Evolutionary conservation across 2,113 vertebrate genomes (phyloP).

Genomic region (Callionymus lyra): DNA sequence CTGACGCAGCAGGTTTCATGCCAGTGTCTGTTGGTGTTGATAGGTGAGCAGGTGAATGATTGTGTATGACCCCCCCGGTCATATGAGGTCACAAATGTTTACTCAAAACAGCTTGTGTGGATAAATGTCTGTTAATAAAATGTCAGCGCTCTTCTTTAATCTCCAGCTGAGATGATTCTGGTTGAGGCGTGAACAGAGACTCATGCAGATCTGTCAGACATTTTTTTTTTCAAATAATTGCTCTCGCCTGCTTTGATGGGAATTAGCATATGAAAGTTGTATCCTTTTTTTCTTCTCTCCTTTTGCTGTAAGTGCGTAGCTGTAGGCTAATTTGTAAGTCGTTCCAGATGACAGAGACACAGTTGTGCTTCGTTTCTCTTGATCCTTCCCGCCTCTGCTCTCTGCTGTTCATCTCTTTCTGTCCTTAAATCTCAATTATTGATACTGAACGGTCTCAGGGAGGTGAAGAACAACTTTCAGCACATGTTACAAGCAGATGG

Average conservation of each 20-base stretch:
- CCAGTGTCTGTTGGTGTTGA: constrained; percentile 25
- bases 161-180: constrained; percentile 1
- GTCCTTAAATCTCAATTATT: constrained; percentile 36
- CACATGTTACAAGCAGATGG: no score
- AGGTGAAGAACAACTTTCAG: constrained; percentile 6
- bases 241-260: constrained; percentile 44
- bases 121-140: no score
- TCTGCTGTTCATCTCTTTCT: constrained; percentile 5
- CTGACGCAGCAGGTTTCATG: constrained; percentile 30
- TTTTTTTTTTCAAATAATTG: constrained; percentile 49
- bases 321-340: constrained; percentile 64
- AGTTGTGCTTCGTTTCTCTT: constrained; percentile 47
- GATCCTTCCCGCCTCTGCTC: constrained; percentile 31
- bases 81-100: no score
- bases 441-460: constrained; percentile 20
- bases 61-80: not conserved
- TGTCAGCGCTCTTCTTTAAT: no score
- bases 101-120: no score
- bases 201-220: constrained; percentile 42
- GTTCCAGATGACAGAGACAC: constrained; percentile 65
- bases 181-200: constrained; percentile 10
- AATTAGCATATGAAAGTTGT: constrained; percentile 65
- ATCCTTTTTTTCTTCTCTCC: constrained; percentile 13
- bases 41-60: constrained; percentile 19
- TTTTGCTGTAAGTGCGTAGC: constrained; percentile 38